phyloP scores from a whole-genome alignment of 2,113 vertebrate genomes.

The Syrrhaptes paradoxus region DNA sequence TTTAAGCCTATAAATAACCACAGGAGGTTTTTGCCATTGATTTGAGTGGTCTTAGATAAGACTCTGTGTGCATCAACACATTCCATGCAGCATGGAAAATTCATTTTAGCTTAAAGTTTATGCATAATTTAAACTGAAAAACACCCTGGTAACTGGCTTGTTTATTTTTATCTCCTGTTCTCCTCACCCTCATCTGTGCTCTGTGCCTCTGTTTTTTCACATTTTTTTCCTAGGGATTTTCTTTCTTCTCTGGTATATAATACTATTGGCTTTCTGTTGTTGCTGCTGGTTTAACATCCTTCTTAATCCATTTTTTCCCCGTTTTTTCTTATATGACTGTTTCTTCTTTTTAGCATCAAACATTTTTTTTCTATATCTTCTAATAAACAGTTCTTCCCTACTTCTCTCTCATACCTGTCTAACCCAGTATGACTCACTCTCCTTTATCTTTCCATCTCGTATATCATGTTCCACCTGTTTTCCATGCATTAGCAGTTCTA shows the following conservation, averaged over 20 bases:
- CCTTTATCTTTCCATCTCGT: neutral
- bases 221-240: neutral
- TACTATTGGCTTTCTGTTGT: neutral
- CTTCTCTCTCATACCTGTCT: neutral
- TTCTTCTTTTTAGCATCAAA: neutral
- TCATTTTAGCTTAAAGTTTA: constrained; percentile 45
- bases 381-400: neutral
- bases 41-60: constrained; percentile 38
- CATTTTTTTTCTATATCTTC: neutral
- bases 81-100: constrained; percentile 40
- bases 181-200: neutral
- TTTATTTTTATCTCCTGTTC: constrained; percentile 32
- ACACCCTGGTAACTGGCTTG: neutral
- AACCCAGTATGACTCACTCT: neutral
- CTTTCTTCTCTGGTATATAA: neutral
- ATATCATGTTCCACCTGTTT: neutral
- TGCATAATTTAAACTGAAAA: constrained; percentile 48
- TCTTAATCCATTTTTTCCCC: neutral
- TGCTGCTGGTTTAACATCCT: neutral
- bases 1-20: constrained; percentile 33
- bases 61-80: neutral
- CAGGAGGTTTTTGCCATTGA: constrained; percentile 23
- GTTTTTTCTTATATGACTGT: neutral
- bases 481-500: neutral
- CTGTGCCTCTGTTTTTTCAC: neutral